Evolutionary conservation across 1,140 invertebrate species (phyloP), one percentile per base, ranked within the genome.

Genomic region (Ylistrum balloti): DNA sequence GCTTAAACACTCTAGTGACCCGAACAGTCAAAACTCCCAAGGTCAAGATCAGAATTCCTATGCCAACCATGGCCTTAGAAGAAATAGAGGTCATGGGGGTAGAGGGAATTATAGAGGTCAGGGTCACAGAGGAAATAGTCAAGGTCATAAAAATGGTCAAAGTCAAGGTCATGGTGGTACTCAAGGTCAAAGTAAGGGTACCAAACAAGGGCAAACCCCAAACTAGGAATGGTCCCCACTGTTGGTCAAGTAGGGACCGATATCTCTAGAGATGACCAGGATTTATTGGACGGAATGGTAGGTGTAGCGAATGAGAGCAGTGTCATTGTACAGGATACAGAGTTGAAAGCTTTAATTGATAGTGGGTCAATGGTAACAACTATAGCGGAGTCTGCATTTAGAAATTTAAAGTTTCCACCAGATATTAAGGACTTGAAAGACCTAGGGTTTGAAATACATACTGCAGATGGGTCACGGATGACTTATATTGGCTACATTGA

Each of bases 361-460:
- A 86, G 86, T 86, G 86, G 86, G 22, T 33, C 86, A 34, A 86
- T 86, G 86, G 86, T 86, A 33, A 86, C 33, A 13, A 86, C 86
- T 33, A 86, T 33, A 32, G 33, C 86, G 33, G 33, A 34, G 86
- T 86, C 85, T 33, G 85, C 28, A 1, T 86, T 22, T 35, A 86
- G 33, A 33, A 86, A 33, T 86, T 33, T 86, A 3, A 86, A 22
- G 33, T 33, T 34, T 35, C 33, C 33, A 32, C 86, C 86, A 32
- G 32, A 86, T 33, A 34, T 86, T 13, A 33, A n/a, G 33, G 32
- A 33, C 17, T 34, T 86, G 7, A 13, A 86, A 7, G 22, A 33
- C 22, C 86, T 33, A 34, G 35, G 35, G 35, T 38, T 38, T 7
- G 86, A 86, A 33, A 35, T 33, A 35, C 35, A 33, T 33, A 35